Evolutionary conservation across 1,140 invertebrate species (phyloP).

Genomic region (Pomacea maculata): DNA sequence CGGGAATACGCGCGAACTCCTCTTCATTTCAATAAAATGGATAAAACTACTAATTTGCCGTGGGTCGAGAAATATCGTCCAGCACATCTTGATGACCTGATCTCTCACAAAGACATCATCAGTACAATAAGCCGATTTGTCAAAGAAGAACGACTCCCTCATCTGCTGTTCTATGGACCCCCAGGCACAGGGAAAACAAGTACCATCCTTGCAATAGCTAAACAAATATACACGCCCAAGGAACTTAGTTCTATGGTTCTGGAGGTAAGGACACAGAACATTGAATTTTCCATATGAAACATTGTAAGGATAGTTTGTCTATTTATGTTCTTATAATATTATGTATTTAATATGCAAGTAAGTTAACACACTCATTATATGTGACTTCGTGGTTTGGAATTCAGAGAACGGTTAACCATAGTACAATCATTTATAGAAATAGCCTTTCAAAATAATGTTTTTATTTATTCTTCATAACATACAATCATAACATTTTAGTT

Average conservation of each 20-base stretch:
- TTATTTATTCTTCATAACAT: too few species aligned
- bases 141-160: constrained; percentile 90
- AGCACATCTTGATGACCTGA: constrained; percentile 86
- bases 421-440: too few species aligned
- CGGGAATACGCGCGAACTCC: neutral
- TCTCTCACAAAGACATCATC: constrained; percentile 97
- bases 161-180: constrained; percentile 97
- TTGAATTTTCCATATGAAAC: neutral
- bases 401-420: too few species aligned
- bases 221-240: constrained; percentile 86
- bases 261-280: constrained; percentile 53
- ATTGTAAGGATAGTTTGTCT: neutral
- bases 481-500: too few species aligned
- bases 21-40: neutral
- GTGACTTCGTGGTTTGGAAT: too few species aligned
- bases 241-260: constrained; percentile 89
- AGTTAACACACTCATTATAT: too few species aligned
- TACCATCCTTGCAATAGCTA: constrained; percentile 96
- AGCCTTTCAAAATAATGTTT: too few species aligned
- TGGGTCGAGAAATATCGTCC: constrained; percentile 97
- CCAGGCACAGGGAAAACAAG: constrained; percentile 99
- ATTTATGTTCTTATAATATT: too few species aligned
- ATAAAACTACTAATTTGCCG: constrained; percentile 16
- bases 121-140: constrained; percentile 95
- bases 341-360: too few species aligned